Base-by-base conservation (phyloP, 2,888 invertebrate species). In the Eubasilissa splendida region DNA sequence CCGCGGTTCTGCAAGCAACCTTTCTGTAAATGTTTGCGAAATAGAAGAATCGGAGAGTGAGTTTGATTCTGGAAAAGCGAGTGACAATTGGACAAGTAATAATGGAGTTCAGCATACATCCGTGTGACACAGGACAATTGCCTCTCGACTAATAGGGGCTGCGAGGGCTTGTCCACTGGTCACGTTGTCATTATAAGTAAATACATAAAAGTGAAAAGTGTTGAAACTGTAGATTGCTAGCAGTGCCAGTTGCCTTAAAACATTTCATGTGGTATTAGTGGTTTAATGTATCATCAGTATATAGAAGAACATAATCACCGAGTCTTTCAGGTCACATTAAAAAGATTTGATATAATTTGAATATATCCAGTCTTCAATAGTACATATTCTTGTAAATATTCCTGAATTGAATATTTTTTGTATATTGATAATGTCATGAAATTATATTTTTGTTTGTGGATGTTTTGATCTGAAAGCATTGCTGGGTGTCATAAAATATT, bases 11-110 rank as follows among this genome's bases (percentile, higher is more conserved):
- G 94, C 94, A 88, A 96, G 97, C 89, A 96, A 96, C 89, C 91
- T 96, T 85, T 97, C 97, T 76, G 94, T 95, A 76, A 94, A 95
- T 87, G 92, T 97, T 84, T 97, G 97, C 91, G 97, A 97, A 91
- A 96, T 98, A 86, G 97, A 97, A 89, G 96, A 96, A 88, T 95
- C 95, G 68, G 96, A 96, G 87, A 93, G 92, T 86, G 95, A 95
- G 31, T 68, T 88, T 83, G 87, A 88, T 86, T 87, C 87, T 76
- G 86, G 59, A 79, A 80, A 82, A 84, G 68, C 76, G n/a, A 76
- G 81, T 74, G 74, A 82, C 80, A 79, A 82, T 33, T 83, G 84
- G 82, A 81, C 79, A 50, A 82, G 79, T 68, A 80, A 65, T 75
- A 82, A 82, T 58, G 84, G 84, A 33, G 84, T 84, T 11, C 84